Base-by-base conservation (phyloP, 2,113 vertebrate genomes). In the Gracilinanus agilis region DNA sequence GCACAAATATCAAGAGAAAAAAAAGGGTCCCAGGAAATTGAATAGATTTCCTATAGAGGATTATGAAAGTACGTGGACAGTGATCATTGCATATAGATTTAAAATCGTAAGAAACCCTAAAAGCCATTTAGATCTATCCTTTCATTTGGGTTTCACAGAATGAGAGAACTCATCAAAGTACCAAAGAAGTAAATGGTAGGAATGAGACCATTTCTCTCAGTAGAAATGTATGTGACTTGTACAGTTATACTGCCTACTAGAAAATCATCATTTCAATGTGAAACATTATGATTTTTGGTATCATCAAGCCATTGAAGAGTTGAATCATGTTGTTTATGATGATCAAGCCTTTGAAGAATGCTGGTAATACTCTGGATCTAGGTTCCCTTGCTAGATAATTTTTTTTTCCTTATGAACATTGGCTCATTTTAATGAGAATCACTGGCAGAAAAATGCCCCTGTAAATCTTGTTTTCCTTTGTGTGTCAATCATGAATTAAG, bases 401-500 rank as follows among this genome's bases (percentile, higher is more conserved):
- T 93, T 90, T 93, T 90, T 75, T 2, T 29, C 53, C 92, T 34
- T 90, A 40, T 49, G 49, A 53, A 53, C 91, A 56, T 23, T 40
- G 90, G 12, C 54, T 94, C 56, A 55, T 89, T 90, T 88, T 92
- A 95, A 96, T 95, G 89, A 90, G 49, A 53, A 19, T 54, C 0
- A 24, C 83, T 89, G 49, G 54, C 75, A 96, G 95, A 95, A 25
- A 92, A 97, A 92, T 93, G 83, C 10, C 24, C 34, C 67, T 67
- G 0, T 61, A 93, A 97, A 90, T 19, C 75, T 97, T 97, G 90
- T 96, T 96, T 96, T 96, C 96, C 96, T 97, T 55, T 75, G 91
- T 93, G 97, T 97, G 97, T 97, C 96, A 97, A 88, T 94, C 0
- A 0, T 93, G 94, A 94, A 98, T 95, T 95, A 97, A 95, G 88